Percentiles rank a stretch among this genome's conserved stretches.
Evolutionary conservation across 2,888 invertebrate genomes (phyloP).

Genomic region (Drosophila emarginata): DNA sequence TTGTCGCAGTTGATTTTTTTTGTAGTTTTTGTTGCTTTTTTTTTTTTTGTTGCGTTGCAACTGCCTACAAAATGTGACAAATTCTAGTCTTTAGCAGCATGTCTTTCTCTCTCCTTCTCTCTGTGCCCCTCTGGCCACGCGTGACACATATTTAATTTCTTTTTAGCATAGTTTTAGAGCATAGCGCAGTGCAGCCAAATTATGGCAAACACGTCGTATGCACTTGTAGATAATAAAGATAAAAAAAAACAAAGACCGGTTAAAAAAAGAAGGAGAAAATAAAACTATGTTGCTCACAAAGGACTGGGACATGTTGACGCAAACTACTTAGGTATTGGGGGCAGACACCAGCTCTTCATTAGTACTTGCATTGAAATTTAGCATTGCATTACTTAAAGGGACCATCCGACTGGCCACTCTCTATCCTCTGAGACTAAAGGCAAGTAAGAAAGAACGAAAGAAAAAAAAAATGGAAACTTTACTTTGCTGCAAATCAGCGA

Average conservation of each 20-base stretch:
- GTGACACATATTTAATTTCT: constrained; percentile 57
- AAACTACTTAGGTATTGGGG: constrained; percentile 35
- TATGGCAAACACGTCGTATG: constrained; percentile 70
- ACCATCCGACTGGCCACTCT: constrained; percentile 16
- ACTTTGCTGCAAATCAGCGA: constrained; percentile 69
- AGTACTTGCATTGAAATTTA: constrained; percentile 42
- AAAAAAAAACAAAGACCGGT: neutral
- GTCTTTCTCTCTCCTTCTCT: constrained; percentile 10
- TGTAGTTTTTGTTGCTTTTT: neutral
- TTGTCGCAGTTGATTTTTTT: constrained; percentile 70
- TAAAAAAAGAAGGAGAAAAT: neutral
- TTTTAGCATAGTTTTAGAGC: constrained; percentile 45
- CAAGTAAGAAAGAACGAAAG: neutral
- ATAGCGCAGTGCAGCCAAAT: constrained; percentile 64
- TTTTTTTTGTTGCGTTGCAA: constrained; percentile 34
- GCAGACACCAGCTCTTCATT: constrained; percentile 32
- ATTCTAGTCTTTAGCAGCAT: constrained; percentile 36
- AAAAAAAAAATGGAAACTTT: constrained; percentile 50
- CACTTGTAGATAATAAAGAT: constrained; percentile 30
- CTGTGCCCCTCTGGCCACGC: constrained; percentile 30
- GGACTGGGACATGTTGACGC: constrained; percentile 21
- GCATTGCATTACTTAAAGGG: constrained; percentile 38
- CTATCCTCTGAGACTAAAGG: neutral
- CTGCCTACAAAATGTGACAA: constrained; percentile 70
- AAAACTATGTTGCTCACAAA: neutral